Percentiles rank a stretch among this genome's conserved stretches.
These are phyloP conservation scores for Nomada fabriciana DNA, from an alignment of 2,888 invertebrate species.

Conservation along the genomic window DNA sequence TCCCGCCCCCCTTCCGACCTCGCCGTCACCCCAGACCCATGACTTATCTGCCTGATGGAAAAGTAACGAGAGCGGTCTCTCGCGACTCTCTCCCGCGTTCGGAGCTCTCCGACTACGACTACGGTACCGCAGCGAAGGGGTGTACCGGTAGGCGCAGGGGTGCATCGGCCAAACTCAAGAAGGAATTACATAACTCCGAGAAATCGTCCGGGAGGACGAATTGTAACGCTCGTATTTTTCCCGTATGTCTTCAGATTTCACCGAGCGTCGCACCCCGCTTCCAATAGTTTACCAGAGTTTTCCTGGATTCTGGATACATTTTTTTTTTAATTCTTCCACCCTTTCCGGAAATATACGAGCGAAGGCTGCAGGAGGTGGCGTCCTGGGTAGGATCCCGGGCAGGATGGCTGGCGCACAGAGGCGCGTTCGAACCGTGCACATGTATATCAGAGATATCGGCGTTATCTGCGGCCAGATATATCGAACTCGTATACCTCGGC, in stretches of 20 bases:
- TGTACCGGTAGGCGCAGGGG: no score
- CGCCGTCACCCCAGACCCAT: not conserved
- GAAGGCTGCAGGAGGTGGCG: constrained; percentile 24
- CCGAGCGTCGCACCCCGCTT: no score
- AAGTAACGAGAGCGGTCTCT: constrained; percentile 66
- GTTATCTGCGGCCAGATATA: constrained; percentile 79
- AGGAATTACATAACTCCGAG: no score
- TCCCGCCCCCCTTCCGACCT: constrained; percentile 34
- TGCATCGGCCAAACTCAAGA: no score
- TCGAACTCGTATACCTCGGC: constrained; percentile 69
- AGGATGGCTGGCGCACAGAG: constrained; percentile 63
- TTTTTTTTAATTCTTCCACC: constrained; percentile 43
- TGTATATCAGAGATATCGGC: constrained; percentile 83
- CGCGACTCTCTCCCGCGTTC: not conserved
- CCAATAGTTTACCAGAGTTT: not conserved
- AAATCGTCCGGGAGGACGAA: no score
- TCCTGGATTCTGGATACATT: not conserved
- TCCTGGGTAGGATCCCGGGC: constrained; percentile 46
- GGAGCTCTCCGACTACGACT: no score
- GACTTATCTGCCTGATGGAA: constrained; percentile 83
- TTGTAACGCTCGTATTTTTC: no score
- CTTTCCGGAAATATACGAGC: constrained; percentile 53
- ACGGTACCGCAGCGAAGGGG: no score
- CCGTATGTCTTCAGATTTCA: no score
- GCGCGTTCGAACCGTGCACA: constrained; percentile 74